Conservation (phyloP, 1,140 invertebrate species). For the Magallana angulata region DNA sequence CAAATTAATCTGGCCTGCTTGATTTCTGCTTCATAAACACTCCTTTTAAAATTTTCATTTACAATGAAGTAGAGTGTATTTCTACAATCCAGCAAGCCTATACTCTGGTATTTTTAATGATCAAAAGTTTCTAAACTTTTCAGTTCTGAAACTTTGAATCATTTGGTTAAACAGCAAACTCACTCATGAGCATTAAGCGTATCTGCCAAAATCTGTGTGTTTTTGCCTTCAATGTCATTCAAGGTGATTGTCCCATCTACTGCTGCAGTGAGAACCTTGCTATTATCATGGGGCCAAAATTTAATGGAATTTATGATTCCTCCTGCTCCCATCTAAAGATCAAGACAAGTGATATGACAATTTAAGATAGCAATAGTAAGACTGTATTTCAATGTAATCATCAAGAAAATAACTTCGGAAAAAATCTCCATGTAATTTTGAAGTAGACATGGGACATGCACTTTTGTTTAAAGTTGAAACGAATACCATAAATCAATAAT, state of each 20-base stretch:
- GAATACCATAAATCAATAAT: too few relatives aligned
- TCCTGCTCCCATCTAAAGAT: constrained; percentile 74
- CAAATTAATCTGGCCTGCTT: neutral
- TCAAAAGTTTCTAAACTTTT: neutral
- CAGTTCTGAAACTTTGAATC: neutral
- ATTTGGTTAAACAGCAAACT: constrained; percentile 35
- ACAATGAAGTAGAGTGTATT: too few relatives aligned
- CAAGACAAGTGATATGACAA: neutral
- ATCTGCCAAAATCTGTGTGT: constrained; percentile 65
- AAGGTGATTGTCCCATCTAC: constrained; percentile 73
- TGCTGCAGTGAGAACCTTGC: constrained; percentile 70
- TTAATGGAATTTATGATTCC: constrained; percentile 77
- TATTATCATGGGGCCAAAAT: constrained; percentile 71
- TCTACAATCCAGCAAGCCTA: too few relatives aligned
- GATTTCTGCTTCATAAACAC: neutral
- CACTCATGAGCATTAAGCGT: constrained; percentile 71
- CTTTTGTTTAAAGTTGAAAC: too few relatives aligned
- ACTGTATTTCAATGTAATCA: too few relatives aligned
- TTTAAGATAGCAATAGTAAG: too few relatives aligned
- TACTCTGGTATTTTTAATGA: neutral
- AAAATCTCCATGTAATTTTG: too few relatives aligned
- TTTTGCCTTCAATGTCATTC: constrained; percentile 68
- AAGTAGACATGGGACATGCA: too few relatives aligned
- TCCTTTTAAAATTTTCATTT: neutral
- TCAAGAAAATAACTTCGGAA: too few relatives aligned